Base-by-base conservation (phyloP, 2,113 vertebrate species). In the Solea solea region DNA sequence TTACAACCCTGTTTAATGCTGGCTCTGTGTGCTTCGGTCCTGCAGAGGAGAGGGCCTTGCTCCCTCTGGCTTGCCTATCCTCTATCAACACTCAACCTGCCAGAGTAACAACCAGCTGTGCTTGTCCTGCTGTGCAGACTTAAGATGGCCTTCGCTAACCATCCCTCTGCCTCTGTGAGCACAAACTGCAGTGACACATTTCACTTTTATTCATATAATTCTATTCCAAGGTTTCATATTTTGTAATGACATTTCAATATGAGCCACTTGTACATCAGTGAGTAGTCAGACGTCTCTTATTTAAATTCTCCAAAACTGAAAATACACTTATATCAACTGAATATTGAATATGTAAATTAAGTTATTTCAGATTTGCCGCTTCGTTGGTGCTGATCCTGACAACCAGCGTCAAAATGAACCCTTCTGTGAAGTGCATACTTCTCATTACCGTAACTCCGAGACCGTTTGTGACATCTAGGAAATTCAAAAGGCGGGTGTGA, bases 211-310 rank as follows among this genome's bases (percentile, higher is more conserved):
- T 59, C 58, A 41, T 25, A 60, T 16, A 25, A 41, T 54, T 55
- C 21, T 46, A 48, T 62, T 64, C 15, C 28, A n/a, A 51, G 12
- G 4, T 3, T 55, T 5, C 21, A 21, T 21, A 21, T 21, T 44
- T 72, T 58, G 28, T 69, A 12, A 9, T 46, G 15, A 63, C 14
- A 53, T 72, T 68, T 71, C 11, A 77, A 71, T 51, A 58, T 34
- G 28, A 57, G 40, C 16, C 72, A 74, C 46, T 83, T 28, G 63
- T 40, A 51, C n/a, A 55, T 61, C 51, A 16, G 12, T 7, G 10
- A 68, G 16, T n/a, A 49, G 41, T 51, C 55, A 62, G 7, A 34
- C 9, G n/a, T 13, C 1, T 51, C 8, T 15, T 8, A 65, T 58
- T 27, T 9, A 3, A 53, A 51, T 27, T 52, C 25, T 39, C 41